A percentile compares a stretch with the other conserved stretches of the same genome.
Evolutionary conservation across 2,797 vertebrate species (phyloP).

Genomic region (Sebastes cheni): DNA sequence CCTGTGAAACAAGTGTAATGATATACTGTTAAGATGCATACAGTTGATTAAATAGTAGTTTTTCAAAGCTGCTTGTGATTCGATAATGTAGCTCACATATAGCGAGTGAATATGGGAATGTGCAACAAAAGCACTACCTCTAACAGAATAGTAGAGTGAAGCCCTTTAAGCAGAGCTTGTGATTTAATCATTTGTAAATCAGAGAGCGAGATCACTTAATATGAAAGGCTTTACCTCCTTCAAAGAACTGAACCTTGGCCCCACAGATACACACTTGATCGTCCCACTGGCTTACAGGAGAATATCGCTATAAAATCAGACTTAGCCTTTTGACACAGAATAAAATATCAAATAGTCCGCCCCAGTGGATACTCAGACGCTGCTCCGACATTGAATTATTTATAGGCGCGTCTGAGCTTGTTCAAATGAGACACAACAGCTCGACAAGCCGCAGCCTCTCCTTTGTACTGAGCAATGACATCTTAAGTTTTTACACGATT

Average conservation of each 20-base stretch:
- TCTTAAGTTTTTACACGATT: slow-evolving; percentile 1
- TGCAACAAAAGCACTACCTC: slow-evolving; percentile 19
- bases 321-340: slow-evolving; percentile 82
- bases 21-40: background rate
- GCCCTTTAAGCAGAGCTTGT: slow-evolving; percentile 23
- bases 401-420: slow-evolving; percentile 75
- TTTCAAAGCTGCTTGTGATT: slow-evolving; percentile 8
- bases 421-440: slow-evolving; percentile 73
- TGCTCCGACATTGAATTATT: slow-evolving; percentile 81
- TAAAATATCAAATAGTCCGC: slow-evolving; percentile 80
- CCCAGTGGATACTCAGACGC: slow-evolving; percentile 65
- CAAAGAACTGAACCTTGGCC: slow-evolving; percentile 60
- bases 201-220: slow-evolving; percentile 55
- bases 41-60: background rate
- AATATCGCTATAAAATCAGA: slow-evolving; percentile 70
- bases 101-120: background rate
- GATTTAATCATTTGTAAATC: slow-evolving; percentile 66
- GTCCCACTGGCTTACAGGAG: slow-evolving; percentile 35
- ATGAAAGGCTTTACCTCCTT: slow-evolving; percentile 64
- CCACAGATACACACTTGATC: slow-evolving; percentile 50
- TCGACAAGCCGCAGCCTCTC: slow-evolving; percentile 51
- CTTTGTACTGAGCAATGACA: slow-evolving; percentile 45
- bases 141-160: slow-evolving; percentile 8
- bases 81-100: background rate
- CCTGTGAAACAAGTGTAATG: slow-evolving; percentile 5